Base-by-base conservation (phyloP, 2,797 vertebrate genomes). In the Hoplostethus atlanticus region DNA sequence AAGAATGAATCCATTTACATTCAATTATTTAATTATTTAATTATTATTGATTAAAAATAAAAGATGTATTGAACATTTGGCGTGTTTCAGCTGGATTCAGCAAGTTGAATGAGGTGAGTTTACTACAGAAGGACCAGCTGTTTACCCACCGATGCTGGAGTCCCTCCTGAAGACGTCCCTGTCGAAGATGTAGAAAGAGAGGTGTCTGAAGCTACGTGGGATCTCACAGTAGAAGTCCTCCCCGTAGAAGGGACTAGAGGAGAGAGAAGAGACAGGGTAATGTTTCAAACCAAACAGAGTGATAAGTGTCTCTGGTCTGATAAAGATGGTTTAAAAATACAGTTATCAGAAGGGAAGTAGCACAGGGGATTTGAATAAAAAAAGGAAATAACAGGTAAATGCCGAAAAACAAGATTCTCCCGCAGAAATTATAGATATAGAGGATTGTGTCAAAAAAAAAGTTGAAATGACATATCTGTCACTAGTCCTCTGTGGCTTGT, bases 161-260 rank as follows among this genome's bases (percentile, higher is more conserved):
- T 98, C 98, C 97, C 98, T 97, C 91, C 98, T 96, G 94, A 99
- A 99, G 73, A 99, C 98, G 15, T 99, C 98, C 95, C 97, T 97
- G 94, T 99, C 98, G 31, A 98, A 98, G 93, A 99, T 95, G 93
- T 99, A 99, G 93, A 99, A 99, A 34, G 97, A 98, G 80, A 99
- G 96, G 83, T 98, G 96, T 48, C 97, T 97, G 92, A 99, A 99
- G 83, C 95, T 98, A 73, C 98, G 96, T 11, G 98, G 98, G 90
- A 99, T 99, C 96, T 99, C 98, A 86, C 98, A 99, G 93, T 98
- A 99, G 90, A 99, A 99, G 89, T 99, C 98, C 92, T 99, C 98
- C 73, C 97, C 98, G 0, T 99, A 99, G 90, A 99, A 99, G 2
- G 98, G 98, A 93, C 98, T 99, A 84, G 9, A 80, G 66, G 57